These are phyloP conservation scores for Argyresthia goedartella DNA, from an alignment of 2,888 invertebrate genomes.

Conservation along the genomic window DNA sequence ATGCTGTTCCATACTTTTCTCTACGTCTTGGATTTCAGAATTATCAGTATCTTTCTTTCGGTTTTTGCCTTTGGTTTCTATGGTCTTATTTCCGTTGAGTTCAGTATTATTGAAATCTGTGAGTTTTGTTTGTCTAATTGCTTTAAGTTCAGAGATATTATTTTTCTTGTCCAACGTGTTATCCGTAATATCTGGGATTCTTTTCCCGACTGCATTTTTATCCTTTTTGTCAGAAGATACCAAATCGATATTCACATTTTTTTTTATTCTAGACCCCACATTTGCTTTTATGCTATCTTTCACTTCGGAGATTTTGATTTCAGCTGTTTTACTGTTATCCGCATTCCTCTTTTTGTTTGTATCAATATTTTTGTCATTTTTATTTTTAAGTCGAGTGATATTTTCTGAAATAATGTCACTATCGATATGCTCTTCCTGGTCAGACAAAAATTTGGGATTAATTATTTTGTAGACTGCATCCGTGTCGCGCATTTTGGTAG, in stretches of 20 bases:
- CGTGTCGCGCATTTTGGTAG: slow-evolving; percentile 27
- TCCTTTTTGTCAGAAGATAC: background rate
- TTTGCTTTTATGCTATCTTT: no score
- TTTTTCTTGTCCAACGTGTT: no score
- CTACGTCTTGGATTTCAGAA: slow-evolving; percentile 12
- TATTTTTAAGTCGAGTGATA: slow-evolving; percentile 33
- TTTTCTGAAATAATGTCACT: slow-evolving; percentile 43
- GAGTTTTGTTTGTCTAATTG: background rate
- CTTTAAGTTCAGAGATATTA: background rate
- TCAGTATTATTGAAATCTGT: background rate
- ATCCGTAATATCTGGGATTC: no score
- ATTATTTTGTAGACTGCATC: slow-evolving; percentile 26
- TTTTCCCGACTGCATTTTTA: background rate
- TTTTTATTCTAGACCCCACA: no score
- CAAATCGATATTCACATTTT: no score
- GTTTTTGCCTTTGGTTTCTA: slow-evolving; percentile 8
- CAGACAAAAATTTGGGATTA: slow-evolving; percentile 29
- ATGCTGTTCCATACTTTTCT: slow-evolving; percentile 8
- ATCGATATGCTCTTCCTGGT: slow-evolving; percentile 38
- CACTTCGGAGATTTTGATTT: no score
- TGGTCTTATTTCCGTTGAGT: background rate
- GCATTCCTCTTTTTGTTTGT: slow-evolving; percentile 7
- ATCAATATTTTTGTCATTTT: slow-evolving; percentile 15
- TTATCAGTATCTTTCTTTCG: slow-evolving; percentile 10
- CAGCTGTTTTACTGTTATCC: slow-evolving; percentile 1